A percentile compares a stretch with the other conserved stretches of the same genome.
These are phyloP conservation scores for Neosalanx taihuensis DNA, from an alignment of 2,797 vertebrate species.

Conservation along the genomic window DNA sequence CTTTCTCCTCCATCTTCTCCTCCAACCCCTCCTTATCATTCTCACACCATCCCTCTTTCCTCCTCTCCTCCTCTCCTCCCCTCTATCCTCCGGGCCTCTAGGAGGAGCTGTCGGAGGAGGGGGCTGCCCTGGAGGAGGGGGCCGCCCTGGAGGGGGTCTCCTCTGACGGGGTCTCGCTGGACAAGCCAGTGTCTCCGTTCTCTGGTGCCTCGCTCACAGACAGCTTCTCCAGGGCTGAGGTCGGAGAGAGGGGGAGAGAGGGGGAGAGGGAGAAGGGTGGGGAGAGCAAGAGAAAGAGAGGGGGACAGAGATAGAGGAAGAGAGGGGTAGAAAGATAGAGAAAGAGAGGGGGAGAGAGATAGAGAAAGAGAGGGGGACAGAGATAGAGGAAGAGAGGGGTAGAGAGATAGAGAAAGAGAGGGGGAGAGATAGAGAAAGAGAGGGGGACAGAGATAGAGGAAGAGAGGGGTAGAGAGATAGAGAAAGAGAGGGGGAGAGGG, in stretches of 20 bases:
- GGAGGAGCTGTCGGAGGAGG: constrained; percentile 77
- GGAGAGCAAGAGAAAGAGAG: background rate
- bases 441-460: too few relatives aligned
- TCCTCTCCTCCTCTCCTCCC: background rate
- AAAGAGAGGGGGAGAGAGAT: background rate
- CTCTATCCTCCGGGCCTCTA: constrained; percentile 59
- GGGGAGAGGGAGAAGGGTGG: too few relatives aligned
- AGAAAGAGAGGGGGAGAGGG: too few relatives aligned
- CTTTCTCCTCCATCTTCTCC: constrained; percentile 9
- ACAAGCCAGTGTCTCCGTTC: constrained; percentile 81
- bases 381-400: too few relatives aligned
- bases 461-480: too few relatives aligned
- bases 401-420: too few relatives aligned
- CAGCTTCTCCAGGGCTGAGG: constrained; percentile 87
- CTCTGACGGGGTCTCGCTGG: constrained; percentile 77
- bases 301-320: background rate
- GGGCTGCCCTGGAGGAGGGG: constrained; percentile 73
- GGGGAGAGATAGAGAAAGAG: too few relatives aligned
- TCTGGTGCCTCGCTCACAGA: constrained; percentile 78
- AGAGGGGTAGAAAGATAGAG: background rate
- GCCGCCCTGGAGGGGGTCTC: constrained; percentile 77
- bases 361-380: too few relatives aligned
- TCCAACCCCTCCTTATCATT: constrained; percentile 1
- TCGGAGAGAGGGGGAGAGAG: constrained; percentile 17
- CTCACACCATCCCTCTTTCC: background rate